Base-by-base conservation (phyloP, 2,797 vertebrate species). In the Heliangelus exortis region DNA sequence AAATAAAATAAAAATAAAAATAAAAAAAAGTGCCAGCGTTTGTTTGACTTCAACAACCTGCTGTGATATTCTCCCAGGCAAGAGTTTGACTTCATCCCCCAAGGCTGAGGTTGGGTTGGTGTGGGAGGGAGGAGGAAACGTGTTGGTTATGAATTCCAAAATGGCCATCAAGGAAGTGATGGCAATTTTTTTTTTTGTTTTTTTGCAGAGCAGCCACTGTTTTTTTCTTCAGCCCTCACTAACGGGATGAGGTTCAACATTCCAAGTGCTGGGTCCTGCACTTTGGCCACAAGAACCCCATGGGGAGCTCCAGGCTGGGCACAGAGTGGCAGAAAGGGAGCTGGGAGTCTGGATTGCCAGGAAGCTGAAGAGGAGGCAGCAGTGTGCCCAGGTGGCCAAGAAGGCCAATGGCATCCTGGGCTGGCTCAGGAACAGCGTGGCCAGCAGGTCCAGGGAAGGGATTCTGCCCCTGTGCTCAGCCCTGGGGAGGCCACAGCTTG, bases 31-130 rank as follows among this genome's bases (percentile, higher is more conserved):
- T 19, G 18, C 31, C 33, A 83, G 39, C 8, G 22, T 83, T 78
- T 63, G 10, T 54, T 58, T 48, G 16, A 36, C 73, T 74, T 87
- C 62, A 68, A 29, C 31, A 67, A 50, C 50, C 39, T 74, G 45
- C 67, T 74, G 39, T 33, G 62, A 54, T 65, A 28, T 54, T 69
- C 34, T 87, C 53, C 28, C 19, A 36, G 15, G 17, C n/a, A 79
- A 57, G 36, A 31, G 8, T 67, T 62, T 36, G 59, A 18, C n/a
- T 86, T 61, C 3, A 0, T 62, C 76, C 55, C 71, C 16, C 0
- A 6, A 45, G 58, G 22, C n/a, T 7, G 2, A 9, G 0, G 0
- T 29, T 67, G 50, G 43, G 43, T 43, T 77, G 36, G 14, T 41
- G 14, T 5, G 29, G 29, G 54, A 57, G 2, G 25, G 33, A 43